phyloP scores from a whole-genome alignment of 2,888 invertebrate genomes.

The Barypeithes pellucidus region DNA sequence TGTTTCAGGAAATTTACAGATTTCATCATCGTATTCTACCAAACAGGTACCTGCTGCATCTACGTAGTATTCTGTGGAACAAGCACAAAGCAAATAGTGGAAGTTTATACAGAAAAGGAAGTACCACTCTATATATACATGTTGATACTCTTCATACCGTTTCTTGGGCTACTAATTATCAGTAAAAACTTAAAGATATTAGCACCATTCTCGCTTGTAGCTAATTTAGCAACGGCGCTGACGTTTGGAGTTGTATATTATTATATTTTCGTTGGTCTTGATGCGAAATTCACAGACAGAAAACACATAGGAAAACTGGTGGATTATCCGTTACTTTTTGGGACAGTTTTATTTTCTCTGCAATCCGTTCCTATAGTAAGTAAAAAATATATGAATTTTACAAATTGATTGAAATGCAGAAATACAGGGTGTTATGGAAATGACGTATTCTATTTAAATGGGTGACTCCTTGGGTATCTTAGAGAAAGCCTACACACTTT shows the following conservation, averaged over 20 bases:
- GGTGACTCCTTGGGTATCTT: too few relatives aligned
- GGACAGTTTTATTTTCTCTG: conserved; percentile 95
- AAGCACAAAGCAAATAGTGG: conserved; percentile 65
- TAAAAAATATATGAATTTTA: conserved; percentile 54
- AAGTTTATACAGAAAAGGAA: conserved; percentile 59
- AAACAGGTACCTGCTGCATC: conserved; percentile 90
- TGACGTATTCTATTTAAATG: too few relatives aligned
- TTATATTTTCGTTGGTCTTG: conserved; percentile 84
- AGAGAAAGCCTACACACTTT: too few relatives aligned
- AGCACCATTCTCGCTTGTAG: conserved; percentile 92
- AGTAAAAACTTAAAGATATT: conserved; percentile 85
- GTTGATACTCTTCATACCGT: conserved; percentile 72
- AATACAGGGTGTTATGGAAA: too few relatives aligned
- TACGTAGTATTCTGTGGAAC: conserved; percentile 75
- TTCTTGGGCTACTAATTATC: conserved; percentile 87
- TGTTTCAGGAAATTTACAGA: conserved; percentile 70
- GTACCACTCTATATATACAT: conserved; percentile 62
- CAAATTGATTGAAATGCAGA: too few relatives aligned
- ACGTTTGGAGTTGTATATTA: conserved; percentile 91
- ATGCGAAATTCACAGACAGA: conserved; percentile 75
- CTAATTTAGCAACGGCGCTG: conserved; percentile 87
- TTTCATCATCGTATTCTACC: conserved; percentile 84
- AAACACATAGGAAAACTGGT: conserved; percentile 77
- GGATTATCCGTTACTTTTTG: conserved; percentile 93
- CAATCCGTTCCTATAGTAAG: conserved; percentile 94